Evolutionary conservation across 2,888 invertebrate species (phyloP).

Genomic region (Podotricha telesiphe): DNA sequence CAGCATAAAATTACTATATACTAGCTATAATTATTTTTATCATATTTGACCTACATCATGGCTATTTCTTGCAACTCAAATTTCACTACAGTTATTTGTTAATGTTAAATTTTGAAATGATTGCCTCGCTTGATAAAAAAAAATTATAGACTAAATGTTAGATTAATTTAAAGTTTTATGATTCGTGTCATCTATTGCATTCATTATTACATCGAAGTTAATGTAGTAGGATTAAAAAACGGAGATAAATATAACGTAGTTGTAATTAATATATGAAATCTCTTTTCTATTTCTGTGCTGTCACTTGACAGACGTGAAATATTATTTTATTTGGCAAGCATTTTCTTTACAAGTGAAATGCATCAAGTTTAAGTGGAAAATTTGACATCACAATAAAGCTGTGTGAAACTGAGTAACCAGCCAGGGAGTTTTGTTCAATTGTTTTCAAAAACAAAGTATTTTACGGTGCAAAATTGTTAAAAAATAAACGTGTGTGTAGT

Average conservation of each 20-base stretch:
- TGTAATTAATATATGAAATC: not conserved
- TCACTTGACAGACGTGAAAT: not conserved
- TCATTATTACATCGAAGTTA: no score
- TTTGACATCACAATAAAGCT: conserved; percentile 7
- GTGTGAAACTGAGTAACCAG: not conserved
- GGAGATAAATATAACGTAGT: not conserved
- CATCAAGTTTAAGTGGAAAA: conserved; percentile 6
- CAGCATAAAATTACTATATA: conserved; percentile 37
- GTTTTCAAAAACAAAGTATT: conserved; percentile 3
- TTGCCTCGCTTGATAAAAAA: not conserved
- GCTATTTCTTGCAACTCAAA: conserved; percentile 17
- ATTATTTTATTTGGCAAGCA: not conserved
- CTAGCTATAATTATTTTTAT: conserved; percentile 33
- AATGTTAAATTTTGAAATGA: not conserved
- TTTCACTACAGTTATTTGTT: conserved; percentile 16
- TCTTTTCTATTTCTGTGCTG: not conserved
- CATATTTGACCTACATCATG: conserved; percentile 33
- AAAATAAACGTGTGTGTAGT: no score
- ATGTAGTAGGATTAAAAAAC: no score
- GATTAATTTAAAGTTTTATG: no score
- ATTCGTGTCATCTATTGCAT: no score
- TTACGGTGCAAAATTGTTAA: not conserved
- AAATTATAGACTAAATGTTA: no score
- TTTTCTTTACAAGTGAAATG: not conserved
- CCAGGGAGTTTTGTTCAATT: not conserved